These are phyloP conservation scores for Channa striata DNA, from an alignment of 2,797 vertebrate genomes.

Conservation along the genomic window DNA sequence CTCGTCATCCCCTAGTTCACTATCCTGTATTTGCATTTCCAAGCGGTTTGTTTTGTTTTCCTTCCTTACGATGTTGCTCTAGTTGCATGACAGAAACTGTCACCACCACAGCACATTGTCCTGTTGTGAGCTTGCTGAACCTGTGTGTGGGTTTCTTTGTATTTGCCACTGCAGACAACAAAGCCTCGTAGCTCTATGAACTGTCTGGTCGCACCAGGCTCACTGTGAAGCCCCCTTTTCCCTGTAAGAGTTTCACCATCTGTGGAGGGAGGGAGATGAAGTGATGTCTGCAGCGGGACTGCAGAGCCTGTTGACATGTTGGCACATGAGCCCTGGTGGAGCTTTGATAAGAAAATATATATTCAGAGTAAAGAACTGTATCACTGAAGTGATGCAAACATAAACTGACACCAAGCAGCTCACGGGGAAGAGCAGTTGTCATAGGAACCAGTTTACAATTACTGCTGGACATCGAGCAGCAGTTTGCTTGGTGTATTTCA, in stretches of 20 bases:
- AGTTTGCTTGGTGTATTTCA: no score
- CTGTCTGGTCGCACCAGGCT: background rate
- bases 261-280: background rate
- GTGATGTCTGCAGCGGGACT: background rate
- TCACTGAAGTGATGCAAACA: conserved; percentile 29
- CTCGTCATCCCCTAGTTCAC: no score
- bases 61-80: no score
- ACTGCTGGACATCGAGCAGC: background rate
- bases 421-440: background rate
- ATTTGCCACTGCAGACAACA: background rate
- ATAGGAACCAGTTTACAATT: background rate
- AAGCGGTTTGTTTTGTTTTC: no score
- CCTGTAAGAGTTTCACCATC: conserved; percentile 6
- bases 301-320: background rate
- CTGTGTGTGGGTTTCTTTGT: background rate
- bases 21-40: background rate
- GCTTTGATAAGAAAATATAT: conserved; percentile 13
- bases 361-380: conserved; percentile 9
- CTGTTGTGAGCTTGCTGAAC: background rate
- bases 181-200: background rate
- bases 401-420: background rate
- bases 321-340: conserved; percentile 4
- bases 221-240: background rate
- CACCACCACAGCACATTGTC: background rate
- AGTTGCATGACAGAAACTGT: background rate